A percentile compares a stretch with the other conserved stretches of the same genome.
These are phyloP conservation scores for Lasiurus borealis DNA, from an alignment of 2,113 vertebrate species.

Conservation along the genomic window DNA sequence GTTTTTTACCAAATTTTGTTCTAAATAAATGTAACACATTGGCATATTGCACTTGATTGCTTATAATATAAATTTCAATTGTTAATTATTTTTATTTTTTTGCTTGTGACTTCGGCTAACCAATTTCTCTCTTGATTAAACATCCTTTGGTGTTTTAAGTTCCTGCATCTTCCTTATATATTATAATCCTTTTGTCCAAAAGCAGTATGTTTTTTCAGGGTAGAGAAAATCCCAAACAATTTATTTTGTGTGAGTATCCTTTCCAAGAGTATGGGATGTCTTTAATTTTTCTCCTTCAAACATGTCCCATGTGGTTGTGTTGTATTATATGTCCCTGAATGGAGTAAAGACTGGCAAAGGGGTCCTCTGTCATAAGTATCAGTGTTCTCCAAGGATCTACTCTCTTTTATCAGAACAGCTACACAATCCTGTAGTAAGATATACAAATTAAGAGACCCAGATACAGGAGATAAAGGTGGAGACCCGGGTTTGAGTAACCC, in stretches of 20 bases:
- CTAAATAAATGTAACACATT: not conserved
- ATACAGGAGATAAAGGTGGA: not conserved
- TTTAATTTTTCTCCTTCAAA: not conserved
- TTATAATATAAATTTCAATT: conserved; percentile 4
- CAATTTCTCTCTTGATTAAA: not conserved
- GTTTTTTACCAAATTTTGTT: not conserved
- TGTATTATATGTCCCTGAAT: not conserved
- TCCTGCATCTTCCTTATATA: not conserved
- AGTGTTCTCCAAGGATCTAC: not conserved
- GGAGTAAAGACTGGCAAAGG: not conserved
- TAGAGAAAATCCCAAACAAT: not conserved
- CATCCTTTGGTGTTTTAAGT: not conserved
- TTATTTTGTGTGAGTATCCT: not conserved
- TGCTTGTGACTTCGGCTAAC: not conserved
- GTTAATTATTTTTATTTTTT: not conserved
- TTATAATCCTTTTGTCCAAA: not conserved
- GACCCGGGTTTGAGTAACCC: not conserved
- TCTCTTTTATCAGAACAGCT: not conserved
- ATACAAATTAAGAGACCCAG: not conserved
- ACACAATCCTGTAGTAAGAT: not conserved
- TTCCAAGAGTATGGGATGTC: not conserved
- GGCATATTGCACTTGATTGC: not conserved
- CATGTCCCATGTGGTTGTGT: not conserved
- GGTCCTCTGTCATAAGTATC: not conserved
- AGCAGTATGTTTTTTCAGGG: not conserved